Conservation (phyloP, 2,113 vertebrate species). For the Triplophysa tibetana region DNA sequence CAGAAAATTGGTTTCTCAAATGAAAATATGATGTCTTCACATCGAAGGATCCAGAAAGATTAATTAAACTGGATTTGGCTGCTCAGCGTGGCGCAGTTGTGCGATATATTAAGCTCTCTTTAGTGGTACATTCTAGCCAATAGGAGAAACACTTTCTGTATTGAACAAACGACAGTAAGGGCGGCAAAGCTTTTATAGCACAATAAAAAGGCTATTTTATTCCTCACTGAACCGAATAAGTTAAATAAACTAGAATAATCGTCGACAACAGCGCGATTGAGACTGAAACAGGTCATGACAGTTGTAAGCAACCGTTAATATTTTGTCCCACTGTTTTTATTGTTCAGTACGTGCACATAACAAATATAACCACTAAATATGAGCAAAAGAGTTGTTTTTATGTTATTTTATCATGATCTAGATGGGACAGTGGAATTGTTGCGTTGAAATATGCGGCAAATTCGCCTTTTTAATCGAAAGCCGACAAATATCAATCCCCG, state of each 20-base stretch:
- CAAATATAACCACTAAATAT: not conserved
- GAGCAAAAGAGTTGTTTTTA: not conserved
- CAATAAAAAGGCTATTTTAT: not conserved
- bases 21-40: not conserved
- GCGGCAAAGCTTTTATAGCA: not conserved
- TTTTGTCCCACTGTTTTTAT: conserved; percentile 20
- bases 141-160: conserved; percentile 35
- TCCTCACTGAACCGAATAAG: not conserved
- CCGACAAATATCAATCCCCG: conserved; percentile 61
- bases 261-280: not conserved
- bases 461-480: conserved; percentile 48
- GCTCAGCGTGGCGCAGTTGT: conserved; percentile 31
- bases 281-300: conserved; percentile 25
- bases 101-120: conserved; percentile 13
- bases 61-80: not conserved
- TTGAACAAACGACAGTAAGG: conserved; percentile 22
- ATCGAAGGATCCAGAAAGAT: conserved; percentile 20
- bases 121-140: conserved; percentile 26
- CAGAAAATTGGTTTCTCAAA: not conserved
- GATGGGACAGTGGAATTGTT: conserved; percentile 41
- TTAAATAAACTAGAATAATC: conserved; percentile 9
- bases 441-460: conserved; percentile 68
- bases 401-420: conserved; percentile 8
- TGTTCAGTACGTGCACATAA: not conserved
- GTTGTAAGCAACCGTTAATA: conserved; percentile 19